phyloP scores from a whole-genome alignment of 2,113 vertebrate species.

The Bucco capensis region DNA sequence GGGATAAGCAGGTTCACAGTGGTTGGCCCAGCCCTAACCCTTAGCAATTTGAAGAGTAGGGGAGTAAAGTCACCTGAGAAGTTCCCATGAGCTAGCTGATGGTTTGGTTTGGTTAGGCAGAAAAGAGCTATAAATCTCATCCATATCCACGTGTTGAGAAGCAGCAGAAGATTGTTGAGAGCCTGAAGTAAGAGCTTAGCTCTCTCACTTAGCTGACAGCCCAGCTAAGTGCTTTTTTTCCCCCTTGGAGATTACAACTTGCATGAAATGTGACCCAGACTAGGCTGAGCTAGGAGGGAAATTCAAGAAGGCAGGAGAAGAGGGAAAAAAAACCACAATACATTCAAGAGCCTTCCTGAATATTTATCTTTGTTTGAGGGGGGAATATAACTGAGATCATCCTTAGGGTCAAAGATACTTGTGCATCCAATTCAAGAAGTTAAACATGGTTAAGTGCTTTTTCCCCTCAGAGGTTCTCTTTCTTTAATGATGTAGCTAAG shows the following conservation, averaged over 20 bases:
- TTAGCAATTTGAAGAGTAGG: neutral
- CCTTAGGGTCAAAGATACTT: neutral
- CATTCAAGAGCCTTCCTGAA: constrained; percentile 13
- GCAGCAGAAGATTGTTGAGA: constrained; percentile 1
- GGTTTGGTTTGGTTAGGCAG: constrained; percentile 40
- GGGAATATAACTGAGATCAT: neutral
- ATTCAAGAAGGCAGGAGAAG: neutral
- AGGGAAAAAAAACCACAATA: neutral
- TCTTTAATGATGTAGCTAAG: neutral
- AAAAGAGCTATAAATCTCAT: neutral
- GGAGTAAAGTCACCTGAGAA: neutral
- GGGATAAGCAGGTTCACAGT: neutral
- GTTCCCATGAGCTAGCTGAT: neutral
- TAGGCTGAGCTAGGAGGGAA: neutral
- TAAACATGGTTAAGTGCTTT: constrained; percentile 10
- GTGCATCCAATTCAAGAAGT: neutral
- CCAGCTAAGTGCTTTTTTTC: constrained; percentile 28
- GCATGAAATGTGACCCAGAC: neutral
- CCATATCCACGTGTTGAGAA: neutral
- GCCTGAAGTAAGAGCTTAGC: neutral
- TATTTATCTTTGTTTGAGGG: constrained; percentile 29
- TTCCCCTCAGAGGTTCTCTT: constrained; percentile 2
- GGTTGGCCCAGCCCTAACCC: too few relatives aligned
- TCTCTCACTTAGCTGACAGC: too few relatives aligned
- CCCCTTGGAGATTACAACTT: constrained; percentile 4